phyloP scores from a whole-genome alignment of 1,140 invertebrate species.

The Nasonia giraulti region DNA sequence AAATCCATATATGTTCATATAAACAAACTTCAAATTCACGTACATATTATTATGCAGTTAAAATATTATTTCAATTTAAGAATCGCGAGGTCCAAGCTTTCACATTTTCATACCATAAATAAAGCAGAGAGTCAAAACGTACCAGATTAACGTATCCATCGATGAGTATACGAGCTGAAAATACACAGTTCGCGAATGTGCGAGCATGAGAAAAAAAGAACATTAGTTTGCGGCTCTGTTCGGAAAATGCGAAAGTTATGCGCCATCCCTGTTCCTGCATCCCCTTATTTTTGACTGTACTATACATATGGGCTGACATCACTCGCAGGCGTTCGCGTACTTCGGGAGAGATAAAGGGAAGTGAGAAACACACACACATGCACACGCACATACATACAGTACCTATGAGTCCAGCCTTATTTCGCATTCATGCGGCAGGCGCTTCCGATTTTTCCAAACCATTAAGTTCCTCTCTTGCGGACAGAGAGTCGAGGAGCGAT shows the following conservation, averaged over 20 bases:
- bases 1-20: too few relatives aligned
- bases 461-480: constrained; percentile 66
- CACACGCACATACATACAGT: not conserved
- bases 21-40: too few relatives aligned
- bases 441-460: constrained; percentile 72
- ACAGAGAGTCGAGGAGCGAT: constrained; percentile 63
- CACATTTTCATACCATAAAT: too few relatives aligned
- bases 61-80: too few relatives aligned
- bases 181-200: not conserved
- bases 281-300: not conserved
- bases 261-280: too few relatives aligned
- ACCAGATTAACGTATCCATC: too few relatives aligned
- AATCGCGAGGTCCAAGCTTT: too few relatives aligned
- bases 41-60: too few relatives aligned
- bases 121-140: too few relatives aligned
- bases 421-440: constrained; percentile 71
- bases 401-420: constrained; percentile 52
- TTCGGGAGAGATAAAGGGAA: not conserved
- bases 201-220: not conserved
- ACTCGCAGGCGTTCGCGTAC: not conserved
- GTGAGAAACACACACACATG: not conserved
- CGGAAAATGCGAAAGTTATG: not conserved
- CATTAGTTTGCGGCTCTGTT: not conserved
- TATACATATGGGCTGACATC: constrained; percentile 37
- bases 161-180: not conserved